Base-by-base conservation (phyloP, 1,140 invertebrate species). In the Drosophila neocordata region DNA sequence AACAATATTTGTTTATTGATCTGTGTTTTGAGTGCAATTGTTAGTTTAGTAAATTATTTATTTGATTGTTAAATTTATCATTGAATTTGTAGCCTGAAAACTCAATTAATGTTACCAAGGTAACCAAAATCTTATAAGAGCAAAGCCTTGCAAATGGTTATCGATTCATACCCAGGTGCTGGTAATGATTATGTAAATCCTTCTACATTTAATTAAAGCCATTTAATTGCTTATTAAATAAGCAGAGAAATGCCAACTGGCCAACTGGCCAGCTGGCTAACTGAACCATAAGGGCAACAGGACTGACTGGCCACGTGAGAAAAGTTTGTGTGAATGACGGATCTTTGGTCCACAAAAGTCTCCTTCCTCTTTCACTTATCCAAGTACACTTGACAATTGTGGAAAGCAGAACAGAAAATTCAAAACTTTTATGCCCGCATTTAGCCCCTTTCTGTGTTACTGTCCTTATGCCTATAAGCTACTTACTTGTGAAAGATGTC, bases 181-280 rank as follows among this genome's bases (percentile, higher is more conserved):
- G 35, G 15, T 15, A 18, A 34, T 51, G 76, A 69, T 82, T 85
- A 88, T 79, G 68, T 53, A 88, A 88, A 88, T 82, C 61, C 38
- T 6, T 8, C 27, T 38, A 64, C 24, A 72, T 83, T 79, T 72
- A 66, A 77, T 81, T 69, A 77, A 69, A 61, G 61, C 55, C 52
- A 75, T 20, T 65, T 88, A 85, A 85, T 88, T 85, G 79, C 83
- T 83, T 88, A 88, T 85, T 82, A 85, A 85, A 76, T 83, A 85
- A 79, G 65, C 65, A 27, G 22, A 20, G 41, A 48, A 7, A 48
- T 18, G n/a, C 15, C 24, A 65, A 65, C 59, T 35, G 56, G 66
- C 41, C 72, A 74, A 58, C 57, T 75, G 27, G 22, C 2, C 22
- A n/a, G n/a, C n/a, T n/a, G n/a, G n/a, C n/a, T n/a, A n/a, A n/a